Conservation (phyloP, 2,113 vertebrate genomes). For the Telmatochromis brichardi region DNA sequence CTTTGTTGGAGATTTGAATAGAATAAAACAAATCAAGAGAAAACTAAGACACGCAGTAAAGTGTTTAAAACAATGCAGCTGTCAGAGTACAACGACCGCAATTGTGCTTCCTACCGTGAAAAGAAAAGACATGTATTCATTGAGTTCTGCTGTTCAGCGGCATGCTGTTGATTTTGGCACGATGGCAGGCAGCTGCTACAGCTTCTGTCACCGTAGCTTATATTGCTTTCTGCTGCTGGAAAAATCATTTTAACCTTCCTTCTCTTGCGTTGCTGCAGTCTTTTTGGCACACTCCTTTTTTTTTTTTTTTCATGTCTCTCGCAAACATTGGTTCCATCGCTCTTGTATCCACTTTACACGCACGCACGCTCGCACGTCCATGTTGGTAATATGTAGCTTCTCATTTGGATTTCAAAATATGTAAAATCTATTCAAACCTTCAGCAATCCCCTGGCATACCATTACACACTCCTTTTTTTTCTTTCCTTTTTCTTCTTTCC, state of each 20-base stretch:
- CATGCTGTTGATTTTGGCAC: conserved; percentile 35
- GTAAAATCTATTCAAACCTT: background rate
- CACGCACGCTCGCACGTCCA: background rate
- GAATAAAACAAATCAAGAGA: background rate
- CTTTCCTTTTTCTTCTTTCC: background rate
- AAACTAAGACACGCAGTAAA: background rate
- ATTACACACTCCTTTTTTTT: background rate
- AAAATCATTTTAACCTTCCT: conserved; percentile 23
- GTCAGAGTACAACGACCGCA: background rate
- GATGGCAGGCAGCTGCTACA: background rate
- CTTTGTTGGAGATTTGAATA: background rate
- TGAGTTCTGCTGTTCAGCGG: background rate
- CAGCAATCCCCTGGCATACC: background rate
- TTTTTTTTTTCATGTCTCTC: background rate
- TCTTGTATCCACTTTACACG: background rate
- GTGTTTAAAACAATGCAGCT: background rate
- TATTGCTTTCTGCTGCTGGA: conserved; percentile 29
- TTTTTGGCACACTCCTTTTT: background rate
- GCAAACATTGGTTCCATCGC: background rate
- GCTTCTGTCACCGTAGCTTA: conserved; percentile 19
- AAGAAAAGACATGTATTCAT: background rate
- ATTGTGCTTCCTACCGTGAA: background rate
- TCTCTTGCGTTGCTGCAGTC: conserved; percentile 19
- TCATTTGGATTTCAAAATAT: background rate
- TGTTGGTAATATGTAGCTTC: background rate